Evolutionary conservation across 92 coral and sea anemone genomes (phyloP).

Genomic region (Porites evermanni): DNA sequence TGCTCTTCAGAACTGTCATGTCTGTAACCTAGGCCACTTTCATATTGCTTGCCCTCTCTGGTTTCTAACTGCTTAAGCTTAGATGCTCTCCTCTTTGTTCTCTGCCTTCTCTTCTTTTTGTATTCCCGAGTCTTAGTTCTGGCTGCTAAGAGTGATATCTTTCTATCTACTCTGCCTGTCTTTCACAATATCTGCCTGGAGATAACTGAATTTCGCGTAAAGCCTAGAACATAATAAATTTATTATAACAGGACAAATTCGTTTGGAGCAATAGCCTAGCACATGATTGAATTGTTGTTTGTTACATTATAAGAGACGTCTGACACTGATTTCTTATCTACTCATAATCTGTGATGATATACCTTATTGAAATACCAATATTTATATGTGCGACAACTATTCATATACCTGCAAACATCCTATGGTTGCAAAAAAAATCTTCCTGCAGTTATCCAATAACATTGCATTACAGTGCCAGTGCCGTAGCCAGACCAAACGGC

Average conservation of each 20-base stretch:
- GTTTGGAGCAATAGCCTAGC: not conserved
- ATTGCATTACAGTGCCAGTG: too few relatives aligned
- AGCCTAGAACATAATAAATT: conserved; percentile 26
- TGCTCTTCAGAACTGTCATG: not conserved
- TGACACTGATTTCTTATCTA: too few relatives aligned
- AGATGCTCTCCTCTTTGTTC: conserved; percentile 4
- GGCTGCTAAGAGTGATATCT: conserved; percentile 17
- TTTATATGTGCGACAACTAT: too few relatives aligned
- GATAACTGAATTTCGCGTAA: conserved; percentile 47
- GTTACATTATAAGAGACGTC: not conserved
- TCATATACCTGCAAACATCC: too few relatives aligned
- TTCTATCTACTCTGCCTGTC: conserved; percentile 33
- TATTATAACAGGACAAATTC: not conserved
- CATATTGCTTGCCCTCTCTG: conserved; percentile 46
- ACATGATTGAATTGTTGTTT: not conserved
- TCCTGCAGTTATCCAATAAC: too few relatives aligned
- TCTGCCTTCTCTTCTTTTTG: conserved; percentile 30
- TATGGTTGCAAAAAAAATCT: too few relatives aligned
- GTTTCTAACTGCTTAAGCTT: conserved; percentile 31
- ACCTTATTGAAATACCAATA: too few relatives aligned
- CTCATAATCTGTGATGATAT: not conserved
- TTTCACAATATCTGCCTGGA: conserved; percentile 34
- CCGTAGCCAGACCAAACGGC: too few relatives aligned
- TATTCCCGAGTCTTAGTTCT: conserved; percentile 32
- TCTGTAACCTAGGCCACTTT: conserved; percentile 31